phyloP scores from a whole-genome alignment of 2,113 vertebrate genomes.

The Semicossyphus pulcher region DNA sequence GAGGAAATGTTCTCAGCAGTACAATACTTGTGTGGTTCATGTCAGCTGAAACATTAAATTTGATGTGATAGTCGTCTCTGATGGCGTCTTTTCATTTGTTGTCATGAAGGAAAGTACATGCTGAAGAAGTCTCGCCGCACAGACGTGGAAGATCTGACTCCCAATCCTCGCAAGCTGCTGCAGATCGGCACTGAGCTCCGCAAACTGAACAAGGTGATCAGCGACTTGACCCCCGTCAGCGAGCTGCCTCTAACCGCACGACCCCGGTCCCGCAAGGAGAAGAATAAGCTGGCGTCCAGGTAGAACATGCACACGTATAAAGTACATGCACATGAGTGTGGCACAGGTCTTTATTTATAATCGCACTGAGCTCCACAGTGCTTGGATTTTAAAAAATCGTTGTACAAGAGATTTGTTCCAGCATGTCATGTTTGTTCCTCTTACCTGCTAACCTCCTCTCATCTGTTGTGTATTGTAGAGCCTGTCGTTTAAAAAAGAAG shows the following conservation, averaged over 20 bases:
- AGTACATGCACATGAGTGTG: too few relatives aligned
- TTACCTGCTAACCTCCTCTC: background rate
- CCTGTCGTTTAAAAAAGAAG: conserved; percentile 99
- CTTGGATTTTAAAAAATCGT: background rate
- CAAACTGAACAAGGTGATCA: conserved; percentile 98
- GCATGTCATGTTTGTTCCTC: conserved; percentile 3
- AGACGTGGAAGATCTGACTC: conserved; percentile 97
- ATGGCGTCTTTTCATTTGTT: background rate
- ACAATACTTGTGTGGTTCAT: background rate
- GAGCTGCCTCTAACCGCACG: conserved; percentile 96
- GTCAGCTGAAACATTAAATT: background rate
- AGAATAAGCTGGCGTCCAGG: conserved; percentile 99
- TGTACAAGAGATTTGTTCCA: too few relatives aligned
- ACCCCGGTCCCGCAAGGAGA: conserved; percentile 97
- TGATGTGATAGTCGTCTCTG: background rate
- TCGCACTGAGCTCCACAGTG: background rate
- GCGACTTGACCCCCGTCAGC: conserved; percentile 96
- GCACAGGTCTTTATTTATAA: background rate
- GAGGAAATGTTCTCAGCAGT: too few relatives aligned
- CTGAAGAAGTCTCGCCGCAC: conserved; percentile 98
- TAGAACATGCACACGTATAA: conserved; percentile 52
- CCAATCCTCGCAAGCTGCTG: conserved; percentile 95
- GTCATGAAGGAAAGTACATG: conserved; percentile 90
- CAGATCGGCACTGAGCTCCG: conserved; percentile 96
- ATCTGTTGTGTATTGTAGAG: conserved; percentile 81